These are phyloP conservation scores for Eupithecia pulchellata DNA, from an alignment of 2,888 invertebrate species.

Conservation along the genomic window DNA sequence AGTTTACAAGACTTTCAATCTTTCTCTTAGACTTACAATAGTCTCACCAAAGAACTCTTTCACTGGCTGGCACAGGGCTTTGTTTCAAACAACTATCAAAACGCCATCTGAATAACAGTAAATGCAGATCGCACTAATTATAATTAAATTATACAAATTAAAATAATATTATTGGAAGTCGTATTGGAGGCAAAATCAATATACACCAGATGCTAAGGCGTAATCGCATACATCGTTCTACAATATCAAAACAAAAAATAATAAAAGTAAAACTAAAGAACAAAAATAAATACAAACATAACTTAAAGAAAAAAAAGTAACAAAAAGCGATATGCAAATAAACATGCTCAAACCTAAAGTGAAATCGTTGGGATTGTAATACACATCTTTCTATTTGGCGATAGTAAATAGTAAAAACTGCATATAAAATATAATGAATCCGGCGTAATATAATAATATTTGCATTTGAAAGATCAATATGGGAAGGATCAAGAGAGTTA, in stretches of 20 bases:
- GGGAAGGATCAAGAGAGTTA: conserved; percentile 61
- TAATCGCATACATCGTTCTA: conserved; percentile 59
- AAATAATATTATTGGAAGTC: conserved; percentile 82
- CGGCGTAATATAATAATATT: conserved; percentile 68
- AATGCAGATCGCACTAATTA: conserved; percentile 82
- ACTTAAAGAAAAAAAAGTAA: conserved; percentile 63
- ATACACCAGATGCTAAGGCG: conserved; percentile 62
- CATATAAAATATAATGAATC: conserved; percentile 56
- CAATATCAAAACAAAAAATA: conserved; percentile 75
- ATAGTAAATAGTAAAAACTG: conserved; percentile 58
- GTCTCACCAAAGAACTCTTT: conserved; percentile 68
- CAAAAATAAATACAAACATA: conserved; percentile 85
- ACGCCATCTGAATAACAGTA: conserved; percentile 81
- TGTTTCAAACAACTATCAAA: conserved; percentile 75
- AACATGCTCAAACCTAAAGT: conserved; percentile 58
- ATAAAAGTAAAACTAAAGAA: conserved; percentile 74
- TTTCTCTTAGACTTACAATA: conserved; percentile 64
- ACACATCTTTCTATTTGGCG: conserved; percentile 45
- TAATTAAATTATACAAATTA: conserved; percentile 82
- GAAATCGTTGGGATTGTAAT: conserved; percentile 43
- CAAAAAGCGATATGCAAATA: conserved; percentile 82
- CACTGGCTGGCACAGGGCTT: conserved; percentile 81
- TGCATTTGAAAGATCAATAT: conserved; percentile 77
- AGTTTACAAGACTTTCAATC: conserved; percentile 80
- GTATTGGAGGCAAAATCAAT: conserved; percentile 78